phyloP scores from a whole-genome alignment of 2,113 vertebrate genomes.

The Lates calcarifer region DNA sequence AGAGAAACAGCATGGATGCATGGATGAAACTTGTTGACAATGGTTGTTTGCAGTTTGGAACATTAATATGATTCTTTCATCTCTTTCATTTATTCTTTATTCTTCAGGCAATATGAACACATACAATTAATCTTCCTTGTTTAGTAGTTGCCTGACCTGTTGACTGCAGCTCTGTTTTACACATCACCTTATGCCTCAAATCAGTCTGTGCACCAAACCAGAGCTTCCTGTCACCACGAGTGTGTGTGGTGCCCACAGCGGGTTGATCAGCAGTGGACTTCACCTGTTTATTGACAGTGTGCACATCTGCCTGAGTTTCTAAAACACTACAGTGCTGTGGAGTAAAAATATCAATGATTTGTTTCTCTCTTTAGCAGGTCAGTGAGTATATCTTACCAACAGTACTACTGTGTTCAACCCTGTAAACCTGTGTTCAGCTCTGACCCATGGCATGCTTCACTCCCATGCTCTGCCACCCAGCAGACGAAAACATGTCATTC shows the following conservation, averaged over 20 bases:
- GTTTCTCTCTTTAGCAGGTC: neutral
- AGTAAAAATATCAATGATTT: neutral
- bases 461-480: conserved; percentile 1
- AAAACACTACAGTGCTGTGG: neutral
- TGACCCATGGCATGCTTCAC: neutral
- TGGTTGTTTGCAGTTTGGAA: too few species aligned
- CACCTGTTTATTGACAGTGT: too few species aligned
- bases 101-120: too few species aligned
- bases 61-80: too few species aligned
- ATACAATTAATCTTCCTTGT: too few species aligned
- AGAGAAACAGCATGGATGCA: too few species aligned
- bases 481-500: neutral
- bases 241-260: neutral
- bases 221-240: neutral
- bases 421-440: neutral
- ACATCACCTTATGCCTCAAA: neutral
- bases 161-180: neutral
- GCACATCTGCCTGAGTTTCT: neutral
- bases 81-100: too few species aligned
- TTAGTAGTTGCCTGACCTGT: neutral
- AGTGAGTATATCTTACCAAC: neutral
- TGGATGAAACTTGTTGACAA: too few species aligned
- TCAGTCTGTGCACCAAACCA: too few species aligned
- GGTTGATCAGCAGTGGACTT: too few species aligned
- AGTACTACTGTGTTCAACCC: neutral